Evolutionary conservation across 2,888 invertebrate species (phyloP).

Genomic region (Diarsia dahlii): DNA sequence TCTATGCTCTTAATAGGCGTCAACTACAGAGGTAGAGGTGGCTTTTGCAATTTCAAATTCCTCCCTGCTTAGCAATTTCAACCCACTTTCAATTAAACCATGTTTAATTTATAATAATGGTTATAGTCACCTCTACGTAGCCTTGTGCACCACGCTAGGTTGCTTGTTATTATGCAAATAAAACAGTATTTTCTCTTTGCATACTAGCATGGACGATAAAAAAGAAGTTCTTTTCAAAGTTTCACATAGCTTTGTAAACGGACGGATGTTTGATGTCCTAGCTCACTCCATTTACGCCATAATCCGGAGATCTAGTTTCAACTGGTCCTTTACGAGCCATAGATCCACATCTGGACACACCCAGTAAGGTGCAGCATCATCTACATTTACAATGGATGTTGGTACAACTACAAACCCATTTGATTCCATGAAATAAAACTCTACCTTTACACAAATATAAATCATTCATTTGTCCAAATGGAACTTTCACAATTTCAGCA

Average conservation of each 20-base stretch:
- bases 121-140: slow-evolving; percentile 18
- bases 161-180: slow-evolving; percentile 20
- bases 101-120: slow-evolving; percentile 17
- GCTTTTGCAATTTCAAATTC: slow-evolving; percentile 1
- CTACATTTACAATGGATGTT: slow-evolving; percentile 23
- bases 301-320: slow-evolving; percentile 44
- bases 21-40: slow-evolving; percentile 6
- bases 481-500: slow-evolving; percentile 4
- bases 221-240: slow-evolving; percentile 16
- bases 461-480: not conserved
- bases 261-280: slow-evolving; percentile 42
- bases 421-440: slow-evolving; percentile 3
- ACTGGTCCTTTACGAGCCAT: slow-evolving; percentile 44
- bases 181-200: slow-evolving; percentile 15
- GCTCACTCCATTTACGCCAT: slow-evolving; percentile 33
- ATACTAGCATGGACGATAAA: slow-evolving; percentile 7
- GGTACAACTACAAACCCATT: not conserved
- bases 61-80: not conserved
- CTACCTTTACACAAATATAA: not conserved
- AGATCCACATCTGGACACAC: slow-evolving; percentile 50
- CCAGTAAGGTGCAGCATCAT: slow-evolving; percentile 42
- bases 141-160: slow-evolving; percentile 1
- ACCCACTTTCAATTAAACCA: not conserved
- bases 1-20: too few relatives aligned
- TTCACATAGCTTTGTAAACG: slow-evolving; percentile 23